These are phyloP conservation scores for Merluccius polli DNA, from an alignment of 2,797 vertebrate species.

Conservation along the genomic window DNA sequence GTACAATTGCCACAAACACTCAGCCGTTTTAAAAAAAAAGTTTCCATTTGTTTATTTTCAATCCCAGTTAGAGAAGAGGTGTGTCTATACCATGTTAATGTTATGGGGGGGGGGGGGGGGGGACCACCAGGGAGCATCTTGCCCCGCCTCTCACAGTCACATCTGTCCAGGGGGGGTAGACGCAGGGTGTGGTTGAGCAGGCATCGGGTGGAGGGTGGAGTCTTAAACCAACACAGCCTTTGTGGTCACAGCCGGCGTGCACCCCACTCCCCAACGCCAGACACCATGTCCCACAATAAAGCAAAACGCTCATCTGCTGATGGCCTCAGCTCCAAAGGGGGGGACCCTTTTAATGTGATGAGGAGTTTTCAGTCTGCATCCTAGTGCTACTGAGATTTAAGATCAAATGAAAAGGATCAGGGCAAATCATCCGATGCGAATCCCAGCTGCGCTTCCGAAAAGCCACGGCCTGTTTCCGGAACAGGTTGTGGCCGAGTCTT, in stretches of 20 bases:
- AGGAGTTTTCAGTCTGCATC: constrained; percentile 57
- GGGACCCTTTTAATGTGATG: constrained; percentile 63
- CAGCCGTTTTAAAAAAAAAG: not conserved
- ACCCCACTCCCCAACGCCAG: constrained; percentile 51
- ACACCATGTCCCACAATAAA: constrained; percentile 62
- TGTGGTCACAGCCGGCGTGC: constrained; percentile 58
- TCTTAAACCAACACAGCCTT: constrained; percentile 52
- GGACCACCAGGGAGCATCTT: constrained; percentile 49
- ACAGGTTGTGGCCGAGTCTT: constrained; percentile 12
- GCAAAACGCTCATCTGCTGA: constrained; percentile 66
- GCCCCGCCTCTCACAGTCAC: constrained; percentile 54
- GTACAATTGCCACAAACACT: not conserved
- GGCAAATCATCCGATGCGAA: constrained; percentile 51
- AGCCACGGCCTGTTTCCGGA: constrained; percentile 24
- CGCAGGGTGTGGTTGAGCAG: constrained; percentile 2
- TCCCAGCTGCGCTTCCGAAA: constrained; percentile 42
- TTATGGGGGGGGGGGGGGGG: not conserved
- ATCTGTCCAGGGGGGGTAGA: constrained; percentile 57
- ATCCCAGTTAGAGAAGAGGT: constrained; percentile 20
- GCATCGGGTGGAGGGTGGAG: constrained; percentile 49
- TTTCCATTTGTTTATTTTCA: constrained; percentile 21
- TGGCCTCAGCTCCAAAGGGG: constrained; percentile 59
- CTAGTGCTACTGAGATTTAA: constrained; percentile 54
- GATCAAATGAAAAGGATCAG: constrained; percentile 53
- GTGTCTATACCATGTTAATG: not conserved